phyloP scores from a whole-genome alignment of 2,888 invertebrate genomes.

The Netelia inedita region DNA sequence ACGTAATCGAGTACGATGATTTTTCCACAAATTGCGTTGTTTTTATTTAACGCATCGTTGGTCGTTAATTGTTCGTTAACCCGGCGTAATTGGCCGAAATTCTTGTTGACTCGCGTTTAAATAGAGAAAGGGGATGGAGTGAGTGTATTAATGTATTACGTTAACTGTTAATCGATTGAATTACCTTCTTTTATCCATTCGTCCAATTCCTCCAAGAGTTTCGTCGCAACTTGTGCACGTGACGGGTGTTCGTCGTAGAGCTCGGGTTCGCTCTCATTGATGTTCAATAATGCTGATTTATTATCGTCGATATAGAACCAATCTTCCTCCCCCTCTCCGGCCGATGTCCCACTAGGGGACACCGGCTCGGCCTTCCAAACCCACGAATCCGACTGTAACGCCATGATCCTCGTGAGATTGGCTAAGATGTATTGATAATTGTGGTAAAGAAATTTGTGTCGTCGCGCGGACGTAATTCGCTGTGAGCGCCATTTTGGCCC shows the following conservation, averaged over 20 bases:
- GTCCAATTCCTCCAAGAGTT: constrained; percentile 89
- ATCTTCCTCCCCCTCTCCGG: constrained; percentile 81
- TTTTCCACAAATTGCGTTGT: background rate
- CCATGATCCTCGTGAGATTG: constrained; percentile 77
- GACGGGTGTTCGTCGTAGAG: constrained; percentile 80
- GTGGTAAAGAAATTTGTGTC: constrained; percentile 86
- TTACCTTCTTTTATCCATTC: constrained; percentile 90
- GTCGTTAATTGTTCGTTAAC: background rate
- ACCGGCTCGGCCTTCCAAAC: constrained; percentile 86
- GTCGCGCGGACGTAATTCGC: constrained; percentile 88
- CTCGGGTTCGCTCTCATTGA: constrained; percentile 73
- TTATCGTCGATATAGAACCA: constrained; percentile 82
- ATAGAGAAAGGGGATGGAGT: background rate
- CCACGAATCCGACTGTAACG: constrained; percentile 78
- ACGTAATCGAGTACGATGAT: background rate
- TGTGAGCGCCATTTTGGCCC: constrained; percentile 94
- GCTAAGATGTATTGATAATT: constrained; percentile 76
- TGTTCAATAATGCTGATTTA: constrained; percentile 74
- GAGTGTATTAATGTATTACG: background rate
- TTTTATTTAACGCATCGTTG: background rate
- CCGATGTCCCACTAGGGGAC: constrained; percentile 85
- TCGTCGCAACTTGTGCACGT: constrained; percentile 88
- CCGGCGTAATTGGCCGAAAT: background rate
- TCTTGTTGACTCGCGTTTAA: background rate
- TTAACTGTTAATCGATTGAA: background rate